Percentiles rank a stretch among this genome's conserved stretches.
These are phyloP conservation scores for Drosophila tropicalis DNA, from an alignment of 1,140 invertebrate genomes.

Conservation along the genomic window DNA sequence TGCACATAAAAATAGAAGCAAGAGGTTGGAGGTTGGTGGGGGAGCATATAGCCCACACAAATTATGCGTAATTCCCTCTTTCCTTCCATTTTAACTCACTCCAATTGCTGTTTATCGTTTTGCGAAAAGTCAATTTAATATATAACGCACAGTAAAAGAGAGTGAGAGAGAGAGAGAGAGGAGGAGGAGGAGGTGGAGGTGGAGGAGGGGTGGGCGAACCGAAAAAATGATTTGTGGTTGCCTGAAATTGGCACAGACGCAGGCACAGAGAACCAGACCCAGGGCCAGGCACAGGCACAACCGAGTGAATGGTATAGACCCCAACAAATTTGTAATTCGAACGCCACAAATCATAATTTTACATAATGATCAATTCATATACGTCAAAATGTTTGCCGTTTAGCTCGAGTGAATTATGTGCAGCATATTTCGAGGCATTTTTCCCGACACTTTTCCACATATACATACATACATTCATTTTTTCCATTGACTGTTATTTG, in stretches of 20 bases:
- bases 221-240: slow-evolving; percentile 72
- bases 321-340: slow-evolving; percentile 81
- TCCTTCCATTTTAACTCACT: not conserved
- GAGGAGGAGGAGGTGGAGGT: too few species aligned
- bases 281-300: slow-evolving; percentile 21
- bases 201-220: not conserved
- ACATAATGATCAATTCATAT: slow-evolving; percentile 82
- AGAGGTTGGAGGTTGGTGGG: slow-evolving; percentile 27
- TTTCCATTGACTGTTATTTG: slow-evolving; percentile 19
- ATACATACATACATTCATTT: not conserved
- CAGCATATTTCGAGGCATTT: slow-evolving; percentile 51
- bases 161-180: not conserved
- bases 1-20: slow-evolving; percentile 29
- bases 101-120: slow-evolving; percentile 70
- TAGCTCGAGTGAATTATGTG: slow-evolving; percentile 62
- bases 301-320: not conserved
- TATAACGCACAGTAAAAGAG: slow-evolving; percentile 53
- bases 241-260: slow-evolving; percentile 58
- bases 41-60: slow-evolving; percentile 54
- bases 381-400: slow-evolving; percentile 66
- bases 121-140: slow-evolving; percentile 75
- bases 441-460: slow-evolving; percentile 34
- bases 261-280: slow-evolving; percentile 6
- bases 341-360: slow-evolving; percentile 82
- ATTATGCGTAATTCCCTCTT: slow-evolving; percentile 68